phyloP scores from a whole-genome alignment of 2,888 invertebrate species.

The Eupithecia vulgata region DNA sequence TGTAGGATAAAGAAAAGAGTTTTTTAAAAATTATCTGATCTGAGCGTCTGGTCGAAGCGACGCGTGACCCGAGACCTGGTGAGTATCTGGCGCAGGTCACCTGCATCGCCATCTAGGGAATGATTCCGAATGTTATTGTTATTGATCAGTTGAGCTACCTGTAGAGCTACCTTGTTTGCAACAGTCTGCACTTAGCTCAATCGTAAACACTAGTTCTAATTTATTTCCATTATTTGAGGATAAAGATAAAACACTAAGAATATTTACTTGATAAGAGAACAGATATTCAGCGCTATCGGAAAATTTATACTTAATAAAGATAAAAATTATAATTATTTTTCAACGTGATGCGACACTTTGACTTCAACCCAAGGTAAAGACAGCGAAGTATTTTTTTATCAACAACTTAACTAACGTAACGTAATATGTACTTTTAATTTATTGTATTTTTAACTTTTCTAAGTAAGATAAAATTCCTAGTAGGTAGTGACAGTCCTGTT shows the following conservation, averaged over 20 bases:
- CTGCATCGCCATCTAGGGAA: no score
- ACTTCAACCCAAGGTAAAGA: conserved; percentile 9
- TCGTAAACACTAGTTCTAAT: no score
- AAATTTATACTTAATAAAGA: conserved; percentile 32
- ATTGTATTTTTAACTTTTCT: neutral
- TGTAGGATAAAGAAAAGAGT: conserved; percentile 5
- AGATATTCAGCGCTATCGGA: conserved; percentile 29
- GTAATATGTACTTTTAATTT: neutral
- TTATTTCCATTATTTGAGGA: neutral
- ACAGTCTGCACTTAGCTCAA: no score
- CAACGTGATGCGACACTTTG: conserved; percentile 30
- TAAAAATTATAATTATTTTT: conserved; percentile 40
- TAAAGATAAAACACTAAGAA: conserved; percentile 27
- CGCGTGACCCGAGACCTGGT: no score
- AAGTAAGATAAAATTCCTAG: neutral
- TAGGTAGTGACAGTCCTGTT: neutral
- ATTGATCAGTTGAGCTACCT: no score
- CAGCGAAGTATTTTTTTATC: neutral
- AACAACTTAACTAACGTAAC: neutral
- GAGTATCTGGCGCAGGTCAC: no score
- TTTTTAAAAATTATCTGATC: no score
- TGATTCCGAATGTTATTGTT: no score
- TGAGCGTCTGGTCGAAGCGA: no score
- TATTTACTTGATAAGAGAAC: conserved; percentile 24
- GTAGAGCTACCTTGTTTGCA: no score